These are phyloP conservation scores for Rhagonycha fulva DNA, from an alignment of 2,888 invertebrate genomes.

Conservation along the genomic window DNA sequence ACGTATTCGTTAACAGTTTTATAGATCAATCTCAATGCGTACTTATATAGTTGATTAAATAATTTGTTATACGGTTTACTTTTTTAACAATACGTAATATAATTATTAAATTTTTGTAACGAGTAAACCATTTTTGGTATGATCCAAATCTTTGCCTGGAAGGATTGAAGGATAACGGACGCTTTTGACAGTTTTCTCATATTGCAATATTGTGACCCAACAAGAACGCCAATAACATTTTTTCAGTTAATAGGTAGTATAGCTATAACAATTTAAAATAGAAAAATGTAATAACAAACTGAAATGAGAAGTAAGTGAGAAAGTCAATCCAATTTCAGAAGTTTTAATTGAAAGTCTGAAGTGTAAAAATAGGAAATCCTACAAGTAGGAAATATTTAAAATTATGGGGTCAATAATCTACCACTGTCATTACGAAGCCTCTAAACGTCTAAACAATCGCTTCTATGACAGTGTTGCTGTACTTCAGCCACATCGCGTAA, in stretches of 20 bases:
- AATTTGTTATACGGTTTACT: no score
- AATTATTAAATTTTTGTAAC: no score
- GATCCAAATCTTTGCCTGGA: neutral
- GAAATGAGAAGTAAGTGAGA: no score
- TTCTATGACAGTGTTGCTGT: neutral
- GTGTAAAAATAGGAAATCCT: neutral
- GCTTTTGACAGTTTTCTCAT: neutral
- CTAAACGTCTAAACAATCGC: neutral
- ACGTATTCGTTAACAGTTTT: neutral
- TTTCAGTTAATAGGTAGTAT: no score
- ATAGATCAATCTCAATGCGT: neutral
- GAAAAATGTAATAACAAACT: no score
- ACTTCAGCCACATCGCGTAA: neutral
- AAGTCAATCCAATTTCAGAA: no score
- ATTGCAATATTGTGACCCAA: no score
- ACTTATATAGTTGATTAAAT: neutral
- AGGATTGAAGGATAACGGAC: neutral
- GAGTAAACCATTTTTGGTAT: no score
- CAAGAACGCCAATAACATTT: no score
- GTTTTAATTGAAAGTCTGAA: no score
- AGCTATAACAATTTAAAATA: no score
- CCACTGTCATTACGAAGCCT: neutral
- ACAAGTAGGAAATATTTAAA: neutral
- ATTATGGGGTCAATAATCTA: neutral
- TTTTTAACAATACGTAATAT: no score